Conservation (phyloP, 2,888 invertebrate species). For the Limnephilus rhombicus region DNA sequence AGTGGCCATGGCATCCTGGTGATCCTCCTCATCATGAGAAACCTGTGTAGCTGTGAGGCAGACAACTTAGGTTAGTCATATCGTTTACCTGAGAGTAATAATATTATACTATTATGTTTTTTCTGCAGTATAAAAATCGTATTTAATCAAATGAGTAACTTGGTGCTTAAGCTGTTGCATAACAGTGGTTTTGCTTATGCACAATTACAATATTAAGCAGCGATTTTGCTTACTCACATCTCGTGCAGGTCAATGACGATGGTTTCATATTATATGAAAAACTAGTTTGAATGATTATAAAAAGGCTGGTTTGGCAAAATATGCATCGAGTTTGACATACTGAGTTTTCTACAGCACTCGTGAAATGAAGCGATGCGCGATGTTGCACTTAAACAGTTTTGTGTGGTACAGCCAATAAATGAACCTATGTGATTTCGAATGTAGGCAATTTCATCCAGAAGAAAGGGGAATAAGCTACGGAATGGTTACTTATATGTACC, state of each 20-base stretch:
- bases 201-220: too few relatives aligned
- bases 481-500: too few relatives aligned
- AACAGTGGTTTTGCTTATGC: neutral
- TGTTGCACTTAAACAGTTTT: too few relatives aligned
- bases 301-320: neutral
- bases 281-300: too few relatives aligned
- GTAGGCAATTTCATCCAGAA: too few relatives aligned
- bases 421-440: too few relatives aligned
- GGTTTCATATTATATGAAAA: neutral
- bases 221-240: neutral
- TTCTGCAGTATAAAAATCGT: neutral
- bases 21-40: slow-evolving; percentile 52
- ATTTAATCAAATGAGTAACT: neutral
- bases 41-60: slow-evolving; percentile 35
- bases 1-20: slow-evolving; percentile 46
- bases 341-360: too few relatives aligned
- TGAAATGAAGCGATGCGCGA: too few relatives aligned
- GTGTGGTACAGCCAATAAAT: too few relatives aligned
- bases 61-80: slow-evolving; percentile 64
- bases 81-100: slow-evolving; percentile 50
- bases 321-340: neutral
- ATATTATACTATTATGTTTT: neutral
- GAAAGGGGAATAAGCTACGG: too few relatives aligned
- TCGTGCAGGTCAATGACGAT: neutral
- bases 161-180: neutral